phyloP scores from a whole-genome alignment of 1,140 invertebrate species.

The Nixonia krombeini region DNA sequence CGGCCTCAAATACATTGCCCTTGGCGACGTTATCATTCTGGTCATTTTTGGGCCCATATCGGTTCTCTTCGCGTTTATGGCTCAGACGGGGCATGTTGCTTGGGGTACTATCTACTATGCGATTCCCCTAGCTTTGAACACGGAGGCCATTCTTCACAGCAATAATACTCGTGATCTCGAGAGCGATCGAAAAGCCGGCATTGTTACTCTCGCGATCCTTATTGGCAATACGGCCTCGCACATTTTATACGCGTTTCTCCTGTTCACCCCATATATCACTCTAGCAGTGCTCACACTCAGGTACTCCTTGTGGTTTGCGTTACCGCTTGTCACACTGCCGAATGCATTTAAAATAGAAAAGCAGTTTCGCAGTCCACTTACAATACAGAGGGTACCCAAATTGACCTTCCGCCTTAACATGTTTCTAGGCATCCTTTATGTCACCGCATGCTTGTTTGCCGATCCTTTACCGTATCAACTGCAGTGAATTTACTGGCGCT shows the following conservation, averaged over 20 bases:
- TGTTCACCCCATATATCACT: slow-evolving; percentile 93
- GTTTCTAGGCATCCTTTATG: slow-evolving; percentile 91
- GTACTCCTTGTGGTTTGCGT: slow-evolving; percentile 88
- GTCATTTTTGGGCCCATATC: slow-evolving; percentile 95
- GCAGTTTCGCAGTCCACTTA: slow-evolving; percentile 84
- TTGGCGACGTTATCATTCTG: slow-evolving; percentile 92
- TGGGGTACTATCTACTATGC: slow-evolving; percentile 93
- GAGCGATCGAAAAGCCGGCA: slow-evolving; percentile 86
- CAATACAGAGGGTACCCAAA: slow-evolving; percentile 86
- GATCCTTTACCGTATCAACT: slow-evolving; percentile 62
- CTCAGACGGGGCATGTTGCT: slow-evolving; percentile 89
- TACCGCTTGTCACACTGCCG: slow-evolving; percentile 89
- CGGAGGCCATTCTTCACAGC: slow-evolving; percentile 94
- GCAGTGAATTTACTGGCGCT: slow-evolving; percentile 14
- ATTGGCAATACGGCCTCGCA: slow-evolving; percentile 92
- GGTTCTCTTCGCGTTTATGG: slow-evolving; percentile 94
- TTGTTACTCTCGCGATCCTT: slow-evolving; percentile 94
- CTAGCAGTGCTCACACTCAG: slow-evolving; percentile 88
- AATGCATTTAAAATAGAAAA: slow-evolving; percentile 92
- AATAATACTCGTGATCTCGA: slow-evolving; percentile 95
- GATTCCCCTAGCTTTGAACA: slow-evolving; percentile 92
- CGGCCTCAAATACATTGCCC: slow-evolving; percentile 92
- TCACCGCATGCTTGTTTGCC: slow-evolving; percentile 78
- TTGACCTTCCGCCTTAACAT: slow-evolving; percentile 92
- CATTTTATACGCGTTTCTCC: slow-evolving; percentile 89